Evolutionary conservation across 2,888 invertebrate species (phyloP), one percentile per base, ranked within the genome.

Genomic region (Flexamia atlantica): DNA sequence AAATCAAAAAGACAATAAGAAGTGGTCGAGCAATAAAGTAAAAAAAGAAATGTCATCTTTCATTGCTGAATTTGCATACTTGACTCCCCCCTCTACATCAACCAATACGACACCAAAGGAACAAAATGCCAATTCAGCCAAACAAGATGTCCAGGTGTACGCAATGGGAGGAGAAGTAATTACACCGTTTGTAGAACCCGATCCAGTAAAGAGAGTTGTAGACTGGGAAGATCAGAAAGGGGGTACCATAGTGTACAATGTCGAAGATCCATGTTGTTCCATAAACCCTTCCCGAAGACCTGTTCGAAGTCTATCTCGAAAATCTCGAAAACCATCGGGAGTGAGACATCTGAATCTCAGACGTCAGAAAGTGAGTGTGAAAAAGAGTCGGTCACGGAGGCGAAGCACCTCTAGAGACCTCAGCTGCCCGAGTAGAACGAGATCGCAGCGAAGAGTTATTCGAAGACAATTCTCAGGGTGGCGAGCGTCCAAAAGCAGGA

Each of bases 41-140:
- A 36, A 70, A 32, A 20, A 70, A 2, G 70, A 70, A 40, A 4
- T 70, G 9, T 70, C 70, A 23, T 70, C 70, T 70, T 70, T 70
- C 10, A 70, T 70, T 28, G 70, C 70, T 5, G 70, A 70, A 17
- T 70, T 70, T 40, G 36, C 70, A 1, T 70, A 70, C 23, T 70
- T 70, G 23, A 70, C 70, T 36, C 40, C 36, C 20, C n/a, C n/a
- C n/a, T n/a, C n/a, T n/a, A 12, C n/a, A 10, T 32, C 68, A 25
- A 32, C 3, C n/a, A 68, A 20, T 10, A n/a, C 9, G 23, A 70
- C 17, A 30, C 9, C 23, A n/a, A 70, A 70, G 23, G 4, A 36
- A 20, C 20, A n/a, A 36, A 7, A 40, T 36, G 23, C 36, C 7
- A 68, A 68, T 40, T n/a, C 36, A n/a, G 23, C 40, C 20, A n/a